These are phyloP conservation scores for Eudyptes chrysolophus DNA, from an alignment of 2,113 vertebrate genomes.

Conservation along the genomic window DNA sequence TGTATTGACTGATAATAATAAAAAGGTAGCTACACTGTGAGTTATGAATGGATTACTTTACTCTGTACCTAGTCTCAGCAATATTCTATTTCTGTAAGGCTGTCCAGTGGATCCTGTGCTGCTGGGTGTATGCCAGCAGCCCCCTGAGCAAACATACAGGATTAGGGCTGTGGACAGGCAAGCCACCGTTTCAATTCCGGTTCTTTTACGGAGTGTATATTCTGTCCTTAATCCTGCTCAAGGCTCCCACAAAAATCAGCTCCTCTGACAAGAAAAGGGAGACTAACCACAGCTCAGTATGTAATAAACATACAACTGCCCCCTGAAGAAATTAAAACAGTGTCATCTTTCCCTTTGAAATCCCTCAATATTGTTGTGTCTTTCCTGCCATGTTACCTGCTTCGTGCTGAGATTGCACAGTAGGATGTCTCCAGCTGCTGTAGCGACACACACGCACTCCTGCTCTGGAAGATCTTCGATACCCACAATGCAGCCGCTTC, in stretches of 20 bases:
- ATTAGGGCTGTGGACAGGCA: background rate
- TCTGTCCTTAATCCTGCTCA: background rate
- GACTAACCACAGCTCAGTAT: background rate
- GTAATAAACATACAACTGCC: background rate
- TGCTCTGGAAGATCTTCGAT: conserved; percentile 89
- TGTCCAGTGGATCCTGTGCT: background rate
- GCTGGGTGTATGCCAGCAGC: background rate
- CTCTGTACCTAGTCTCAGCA: background rate
- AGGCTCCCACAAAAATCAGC: background rate
- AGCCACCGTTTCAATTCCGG: accelerated
- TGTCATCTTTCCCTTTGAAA: background rate
- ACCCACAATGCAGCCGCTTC: conserved; percentile 82
- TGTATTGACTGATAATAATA: background rate
- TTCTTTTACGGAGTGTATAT: background rate
- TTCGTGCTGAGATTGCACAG: conserved; percentile 82
- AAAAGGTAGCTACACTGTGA: background rate
- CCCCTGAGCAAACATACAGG: background rate
- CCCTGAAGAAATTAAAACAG: background rate
- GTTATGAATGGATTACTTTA: background rate
- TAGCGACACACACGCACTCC: conserved; percentile 89
- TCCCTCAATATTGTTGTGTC: background rate
- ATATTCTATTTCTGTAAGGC: background rate
- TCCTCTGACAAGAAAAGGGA: background rate
- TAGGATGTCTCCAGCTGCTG: conserved; percentile 86
- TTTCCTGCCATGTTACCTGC: conserved; percentile 73